Evolutionary conservation across 2,797 vertebrate genomes (phyloP).

Genomic region (Avahi laniger): DNA sequence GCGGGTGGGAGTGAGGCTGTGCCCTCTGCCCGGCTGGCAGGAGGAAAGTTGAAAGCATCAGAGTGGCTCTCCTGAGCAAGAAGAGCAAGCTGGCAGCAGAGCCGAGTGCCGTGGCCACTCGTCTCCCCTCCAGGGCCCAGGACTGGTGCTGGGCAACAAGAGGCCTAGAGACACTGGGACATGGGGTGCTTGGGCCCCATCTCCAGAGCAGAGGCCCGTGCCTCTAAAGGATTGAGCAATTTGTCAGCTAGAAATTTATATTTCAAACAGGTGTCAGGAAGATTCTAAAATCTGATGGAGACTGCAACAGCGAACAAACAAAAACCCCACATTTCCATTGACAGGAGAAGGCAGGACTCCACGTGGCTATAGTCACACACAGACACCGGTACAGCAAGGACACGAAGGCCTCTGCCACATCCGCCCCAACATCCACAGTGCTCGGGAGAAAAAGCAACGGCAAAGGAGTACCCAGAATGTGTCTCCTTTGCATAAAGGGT

Average conservation of each 20-base stretch:
- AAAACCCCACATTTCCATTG: background rate
- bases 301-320: background rate
- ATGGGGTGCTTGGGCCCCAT: no score
- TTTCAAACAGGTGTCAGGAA: background rate
- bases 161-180: background rate
- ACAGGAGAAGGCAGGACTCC: background rate
- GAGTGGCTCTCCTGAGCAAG: background rate
- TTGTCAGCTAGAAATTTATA: background rate
- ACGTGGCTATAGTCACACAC: rapidly evolving
- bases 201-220: background rate
- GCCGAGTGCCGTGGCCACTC: background rate
- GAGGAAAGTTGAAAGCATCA: background rate
- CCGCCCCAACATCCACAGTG: background rate
- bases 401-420: no score
- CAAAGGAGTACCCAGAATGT: background rate
- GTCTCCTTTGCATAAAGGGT: background rate
- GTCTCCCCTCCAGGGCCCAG: background rate
- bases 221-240: background rate
- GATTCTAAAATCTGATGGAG: background rate
- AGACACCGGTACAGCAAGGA: background rate
- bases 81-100: background rate
- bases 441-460: rapidly evolving
- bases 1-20: background rate
- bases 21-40: background rate
- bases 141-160: background rate